These are phyloP conservation scores for Halcyon malimbica DNA, from an alignment of 2,113 vertebrate genomes.

Conservation along the genomic window DNA sequence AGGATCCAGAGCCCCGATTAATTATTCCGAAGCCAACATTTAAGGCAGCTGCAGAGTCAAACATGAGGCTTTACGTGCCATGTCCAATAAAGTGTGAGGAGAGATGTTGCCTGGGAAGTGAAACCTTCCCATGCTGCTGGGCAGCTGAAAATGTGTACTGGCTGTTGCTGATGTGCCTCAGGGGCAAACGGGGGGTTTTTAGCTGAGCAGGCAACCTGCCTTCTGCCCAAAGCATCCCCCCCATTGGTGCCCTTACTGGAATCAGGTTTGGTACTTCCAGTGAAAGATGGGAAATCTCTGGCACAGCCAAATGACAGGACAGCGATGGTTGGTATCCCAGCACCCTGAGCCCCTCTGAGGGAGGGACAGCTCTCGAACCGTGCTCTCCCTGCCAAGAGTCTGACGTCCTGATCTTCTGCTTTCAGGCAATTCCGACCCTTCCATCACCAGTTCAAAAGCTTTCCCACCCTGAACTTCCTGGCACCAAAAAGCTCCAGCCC, in stretches of 20 bases:
- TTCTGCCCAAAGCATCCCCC: neutral
- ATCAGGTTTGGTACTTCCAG: neutral
- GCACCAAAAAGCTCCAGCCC: slow-evolving; percentile 79
- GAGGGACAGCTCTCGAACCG: neutral
- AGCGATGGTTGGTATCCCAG: neutral
- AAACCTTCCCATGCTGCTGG: neutral
- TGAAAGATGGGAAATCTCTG: neutral
- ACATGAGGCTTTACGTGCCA: neutral
- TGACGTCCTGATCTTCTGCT: slow-evolving; percentile 8
- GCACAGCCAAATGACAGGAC: neutral
- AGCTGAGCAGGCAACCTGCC: neutral
- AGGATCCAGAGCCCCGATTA: neutral
- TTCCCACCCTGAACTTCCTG: slow-evolving; percentile 81
- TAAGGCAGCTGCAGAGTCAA: neutral
- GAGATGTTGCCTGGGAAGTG: neutral
- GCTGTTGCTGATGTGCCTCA: neutral
- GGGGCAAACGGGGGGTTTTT: neutral
- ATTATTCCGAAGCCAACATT: neutral
- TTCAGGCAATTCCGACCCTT: slow-evolving; percentile 85
- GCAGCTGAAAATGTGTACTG: neutral
- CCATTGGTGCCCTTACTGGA: neutral
- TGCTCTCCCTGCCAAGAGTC: neutral
- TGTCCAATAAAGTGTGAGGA: neutral
- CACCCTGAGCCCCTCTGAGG: neutral
- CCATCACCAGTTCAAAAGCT: slow-evolving; percentile 80